These are phyloP conservation scores for Sardinella longiceps DNA, from an alignment of 2,797 vertebrate genomes.

Conservation along the genomic window DNA sequence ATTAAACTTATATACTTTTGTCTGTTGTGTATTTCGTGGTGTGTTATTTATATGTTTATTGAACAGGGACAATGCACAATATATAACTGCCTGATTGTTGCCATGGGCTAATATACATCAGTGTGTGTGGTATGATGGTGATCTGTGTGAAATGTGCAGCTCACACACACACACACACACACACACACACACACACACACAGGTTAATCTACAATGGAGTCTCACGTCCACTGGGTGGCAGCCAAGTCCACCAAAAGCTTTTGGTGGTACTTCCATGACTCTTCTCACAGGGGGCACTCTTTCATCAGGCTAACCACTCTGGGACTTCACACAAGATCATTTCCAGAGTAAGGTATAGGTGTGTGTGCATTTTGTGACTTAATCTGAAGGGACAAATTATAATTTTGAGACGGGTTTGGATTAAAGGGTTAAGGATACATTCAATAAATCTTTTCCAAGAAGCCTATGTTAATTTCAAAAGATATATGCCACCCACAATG, in stretches of 20 bases:
- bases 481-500: too few relatives aligned
- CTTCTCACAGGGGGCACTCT: neutral
- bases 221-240: neutral
- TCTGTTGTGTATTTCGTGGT: neutral
- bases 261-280: neutral
- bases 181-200: too few relatives aligned
- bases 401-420: too few relatives aligned
- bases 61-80: too few relatives aligned
- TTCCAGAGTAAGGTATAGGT: neutral
- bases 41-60: too few relatives aligned
- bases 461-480: too few relatives aligned
- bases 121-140: neutral
- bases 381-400: neutral
- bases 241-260: neutral
- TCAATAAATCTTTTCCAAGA: too few relatives aligned
- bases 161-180: too few relatives aligned
- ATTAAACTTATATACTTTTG: conserved; percentile 73
- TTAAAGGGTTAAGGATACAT: too few relatives aligned
- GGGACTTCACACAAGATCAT: neutral
- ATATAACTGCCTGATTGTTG: too few relatives aligned
- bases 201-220: too few relatives aligned
- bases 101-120: too few relatives aligned
- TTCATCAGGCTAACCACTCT: neutral
- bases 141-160: neutral
- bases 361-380: neutral